phyloP scores from a whole-genome alignment of 2,797 vertebrate species.

The Amblyraja radiata region DNA sequence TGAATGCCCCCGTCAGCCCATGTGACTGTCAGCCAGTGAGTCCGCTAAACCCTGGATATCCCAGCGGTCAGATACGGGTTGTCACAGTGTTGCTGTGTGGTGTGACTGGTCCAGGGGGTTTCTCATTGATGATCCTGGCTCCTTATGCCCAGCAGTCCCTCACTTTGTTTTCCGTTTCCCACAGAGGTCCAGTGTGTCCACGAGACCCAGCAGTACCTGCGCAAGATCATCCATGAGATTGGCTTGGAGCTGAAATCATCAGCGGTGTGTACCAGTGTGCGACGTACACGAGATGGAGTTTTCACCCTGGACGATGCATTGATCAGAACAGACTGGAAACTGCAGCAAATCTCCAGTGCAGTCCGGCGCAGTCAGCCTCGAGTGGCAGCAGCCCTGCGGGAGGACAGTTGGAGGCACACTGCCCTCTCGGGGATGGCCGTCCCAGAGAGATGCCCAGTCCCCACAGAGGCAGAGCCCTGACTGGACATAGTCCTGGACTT shows the following conservation, averaged over 20 bases:
- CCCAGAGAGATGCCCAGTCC: not conserved
- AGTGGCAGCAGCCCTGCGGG: constrained; percentile 40
- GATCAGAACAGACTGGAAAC: constrained; percentile 68
- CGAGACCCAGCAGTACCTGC: constrained; percentile 80
- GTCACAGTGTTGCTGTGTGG: too few relatives aligned
- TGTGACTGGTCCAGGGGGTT: too few relatives aligned
- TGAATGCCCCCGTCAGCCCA: too few relatives aligned
- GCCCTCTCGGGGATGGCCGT: not conserved
- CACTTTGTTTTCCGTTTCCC: constrained; percentile 9
- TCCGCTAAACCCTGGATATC: too few relatives aligned
- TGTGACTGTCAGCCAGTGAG: too few relatives aligned
- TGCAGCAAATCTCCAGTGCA: constrained; percentile 59
- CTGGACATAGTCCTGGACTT: not conserved
- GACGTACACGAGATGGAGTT: constrained; percentile 70
- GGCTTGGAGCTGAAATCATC: constrained; percentile 83
- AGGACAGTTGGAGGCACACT: not conserved
- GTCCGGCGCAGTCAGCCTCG: constrained; percentile 49
- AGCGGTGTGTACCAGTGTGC: constrained; percentile 71
- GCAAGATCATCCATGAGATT: constrained; percentile 80
- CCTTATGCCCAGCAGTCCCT: constrained; percentile 24
- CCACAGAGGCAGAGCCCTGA: not conserved
- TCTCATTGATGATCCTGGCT: not conserved
- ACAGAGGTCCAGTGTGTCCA: constrained; percentile 87
- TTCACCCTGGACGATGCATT: constrained; percentile 74
- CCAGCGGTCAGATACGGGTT: too few relatives aligned